These are phyloP conservation scores for Proterorhinus semilunaris DNA, from an alignment of 2,113 vertebrate genomes.

Conservation along the genomic window DNA sequence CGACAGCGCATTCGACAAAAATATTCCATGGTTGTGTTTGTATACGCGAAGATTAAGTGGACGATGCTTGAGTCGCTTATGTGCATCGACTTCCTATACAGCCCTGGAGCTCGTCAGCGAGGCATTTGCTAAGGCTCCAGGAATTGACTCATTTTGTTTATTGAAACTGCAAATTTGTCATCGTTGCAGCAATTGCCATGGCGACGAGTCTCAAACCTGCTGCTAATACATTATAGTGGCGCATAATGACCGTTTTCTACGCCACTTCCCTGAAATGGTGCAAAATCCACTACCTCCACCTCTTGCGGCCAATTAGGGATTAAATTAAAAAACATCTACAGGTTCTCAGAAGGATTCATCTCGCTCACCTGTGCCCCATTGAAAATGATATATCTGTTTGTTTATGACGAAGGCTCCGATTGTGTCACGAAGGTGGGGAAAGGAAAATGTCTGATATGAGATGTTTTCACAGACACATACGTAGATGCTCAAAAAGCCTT, in stretches of 20 bases:
- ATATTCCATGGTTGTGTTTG: constrained; percentile 20
- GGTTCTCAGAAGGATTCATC: constrained; percentile 26
- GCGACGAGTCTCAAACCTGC: constrained; percentile 64
- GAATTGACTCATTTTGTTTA: constrained; percentile 52
- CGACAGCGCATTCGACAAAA: constrained; percentile 13
- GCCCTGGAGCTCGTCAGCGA: constrained; percentile 22
- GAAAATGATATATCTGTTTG: constrained; percentile 1
- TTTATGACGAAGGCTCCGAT: neutral
- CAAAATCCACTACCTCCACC: constrained; percentile 40
- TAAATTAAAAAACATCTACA: constrained; percentile 46
- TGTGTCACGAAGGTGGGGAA: neutral
- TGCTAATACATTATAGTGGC: constrained; percentile 48
- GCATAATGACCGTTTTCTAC: constrained; percentile 46
- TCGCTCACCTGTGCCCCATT: constrained; percentile 10
- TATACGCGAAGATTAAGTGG: neutral
- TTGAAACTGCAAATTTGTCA: constrained; percentile 63
- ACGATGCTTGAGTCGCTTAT: constrained; percentile 14
- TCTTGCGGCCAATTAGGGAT: constrained; percentile 37
- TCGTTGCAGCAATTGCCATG: constrained; percentile 70
- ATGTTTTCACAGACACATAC: too few relatives aligned
- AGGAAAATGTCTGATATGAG: neutral
- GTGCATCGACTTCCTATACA: constrained; percentile 17
- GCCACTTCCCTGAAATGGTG: constrained; percentile 56
- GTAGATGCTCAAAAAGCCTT: too few relatives aligned
- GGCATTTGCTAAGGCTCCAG: constrained; percentile 23